Conservation (phyloP, 2,113 vertebrate genomes). For the Thomomys bottae region DNA sequence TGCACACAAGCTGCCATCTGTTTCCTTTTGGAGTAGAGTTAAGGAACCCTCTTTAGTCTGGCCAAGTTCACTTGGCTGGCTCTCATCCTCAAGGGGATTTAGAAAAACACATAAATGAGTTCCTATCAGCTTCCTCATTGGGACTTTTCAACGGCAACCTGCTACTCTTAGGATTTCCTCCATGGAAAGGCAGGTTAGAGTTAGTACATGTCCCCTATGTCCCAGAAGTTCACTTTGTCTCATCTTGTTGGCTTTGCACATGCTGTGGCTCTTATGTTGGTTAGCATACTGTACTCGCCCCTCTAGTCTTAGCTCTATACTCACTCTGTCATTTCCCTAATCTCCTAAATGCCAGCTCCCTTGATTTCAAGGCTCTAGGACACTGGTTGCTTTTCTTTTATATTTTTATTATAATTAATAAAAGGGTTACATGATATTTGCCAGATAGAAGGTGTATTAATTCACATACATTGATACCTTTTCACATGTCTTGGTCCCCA, state of each 20-base stretch:
- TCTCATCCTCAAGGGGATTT: background rate
- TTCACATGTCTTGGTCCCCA: no score
- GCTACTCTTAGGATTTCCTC: background rate
- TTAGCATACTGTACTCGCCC: no score
- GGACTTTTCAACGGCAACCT: background rate
- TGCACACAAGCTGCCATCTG: background rate
- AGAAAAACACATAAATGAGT: background rate
- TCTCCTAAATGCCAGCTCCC: background rate
- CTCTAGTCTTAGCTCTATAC: background rate
- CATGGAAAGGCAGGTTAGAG: fast-evolving
- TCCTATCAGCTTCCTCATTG: slow-evolving; percentile 13
- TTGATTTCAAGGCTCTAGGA: background rate
- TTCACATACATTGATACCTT: no score
- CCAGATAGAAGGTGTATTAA: no score
- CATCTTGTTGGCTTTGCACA: background rate
- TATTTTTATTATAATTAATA: no score
- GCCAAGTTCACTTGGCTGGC: background rate
- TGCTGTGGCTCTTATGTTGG: background rate
- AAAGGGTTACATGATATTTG: no score
- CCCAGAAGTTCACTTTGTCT: fast-evolving
- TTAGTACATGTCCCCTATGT: fast-evolving
- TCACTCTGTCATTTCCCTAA: background rate
- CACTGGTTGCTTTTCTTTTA: background rate
- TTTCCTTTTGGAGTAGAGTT: background rate
- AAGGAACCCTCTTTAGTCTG: background rate